Base-by-base conservation (phyloP, 2,113 vertebrate genomes). In the Rhagologus leucostigma region DNA sequence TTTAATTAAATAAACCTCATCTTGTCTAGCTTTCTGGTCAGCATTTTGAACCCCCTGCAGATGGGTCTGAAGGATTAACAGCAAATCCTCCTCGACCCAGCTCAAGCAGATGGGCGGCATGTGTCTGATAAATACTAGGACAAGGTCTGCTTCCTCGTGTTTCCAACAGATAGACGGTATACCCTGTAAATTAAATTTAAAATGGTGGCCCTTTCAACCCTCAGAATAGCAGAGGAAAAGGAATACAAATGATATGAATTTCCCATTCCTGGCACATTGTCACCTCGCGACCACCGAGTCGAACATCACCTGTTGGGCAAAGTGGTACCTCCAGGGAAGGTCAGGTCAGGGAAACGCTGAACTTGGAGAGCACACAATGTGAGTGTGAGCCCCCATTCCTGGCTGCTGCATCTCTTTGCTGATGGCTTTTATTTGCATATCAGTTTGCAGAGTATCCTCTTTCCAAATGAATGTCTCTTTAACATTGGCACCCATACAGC, bases 21-120 rank as follows among this genome's bases (percentile, higher is more conserved):
- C 98, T 98, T 98, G 98, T 98, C 98, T 98, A 98, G 98, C 98
- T 98, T 98, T 98, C 98, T 98, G 98, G 99, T 99, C 99, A 99
- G 98, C 98, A 98, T 98, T 98, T 98, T 98, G 98, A 98, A 98
- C 98, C 98, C 98, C 98, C 98, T 98, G 98, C 98, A 97, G 98
- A 99, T 99, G 99, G 98, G 98, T 98, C 98, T 98, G 93, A 97
- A 98, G 98, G 99, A 99, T 99, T 99, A 99, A 98, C 98, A 94
- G 98, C 98, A 99, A 99, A 99, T 99, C 99, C 98, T 98, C 97
- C 98, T 97, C 97, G 97, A 98, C 98, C 98, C 95, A 97, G 97
- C 97, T 98, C 97, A 98, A 99, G 98, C 99, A 99, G 99, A 99
- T 99, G 99, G 99, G 98, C 98, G 97, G 98, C 98, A 98, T 98